These are phyloP conservation scores for Fratercula arctica DNA, from an alignment of 2,797 vertebrate species.

Conservation along the genomic window DNA sequence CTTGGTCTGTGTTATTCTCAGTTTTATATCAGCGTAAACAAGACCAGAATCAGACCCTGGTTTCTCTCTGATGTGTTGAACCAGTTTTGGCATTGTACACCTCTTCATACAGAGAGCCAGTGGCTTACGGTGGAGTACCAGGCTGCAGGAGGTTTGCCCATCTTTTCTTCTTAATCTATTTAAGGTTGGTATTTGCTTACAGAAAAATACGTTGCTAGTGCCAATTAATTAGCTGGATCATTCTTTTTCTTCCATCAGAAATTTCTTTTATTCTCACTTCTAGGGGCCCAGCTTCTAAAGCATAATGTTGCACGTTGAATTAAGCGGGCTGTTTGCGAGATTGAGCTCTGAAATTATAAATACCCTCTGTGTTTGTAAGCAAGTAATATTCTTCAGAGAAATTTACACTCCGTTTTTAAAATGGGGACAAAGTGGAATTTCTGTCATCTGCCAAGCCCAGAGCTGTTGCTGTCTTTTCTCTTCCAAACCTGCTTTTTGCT, in stretches of 20 bases:
- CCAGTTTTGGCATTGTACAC: background rate
- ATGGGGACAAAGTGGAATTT: background rate
- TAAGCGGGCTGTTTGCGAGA: background rate
- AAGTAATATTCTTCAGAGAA: background rate
- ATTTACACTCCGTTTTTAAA: background rate
- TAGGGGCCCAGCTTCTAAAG: background rate
- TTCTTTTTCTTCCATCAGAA: background rate
- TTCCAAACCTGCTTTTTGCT: background rate
- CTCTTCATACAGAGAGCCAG: background rate
- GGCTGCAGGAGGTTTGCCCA: background rate
- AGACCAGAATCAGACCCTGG: background rate
- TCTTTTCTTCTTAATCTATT: background rate
- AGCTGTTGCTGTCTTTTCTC: background rate
- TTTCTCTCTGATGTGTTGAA: background rate
- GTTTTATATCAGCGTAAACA: background rate
- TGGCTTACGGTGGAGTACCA: background rate
- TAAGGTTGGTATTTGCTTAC: background rate
- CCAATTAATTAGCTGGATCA: background rate
- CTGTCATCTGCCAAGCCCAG: background rate
- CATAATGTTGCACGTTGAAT: background rate
- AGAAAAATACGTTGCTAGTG: background rate
- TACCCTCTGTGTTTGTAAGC: background rate
- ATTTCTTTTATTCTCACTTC: background rate
- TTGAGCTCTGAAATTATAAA: background rate
- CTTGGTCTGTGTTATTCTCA: background rate